Base-by-base conservation (phyloP, 1,140 invertebrate species). In the Dinothrombium tinctorium region DNA sequence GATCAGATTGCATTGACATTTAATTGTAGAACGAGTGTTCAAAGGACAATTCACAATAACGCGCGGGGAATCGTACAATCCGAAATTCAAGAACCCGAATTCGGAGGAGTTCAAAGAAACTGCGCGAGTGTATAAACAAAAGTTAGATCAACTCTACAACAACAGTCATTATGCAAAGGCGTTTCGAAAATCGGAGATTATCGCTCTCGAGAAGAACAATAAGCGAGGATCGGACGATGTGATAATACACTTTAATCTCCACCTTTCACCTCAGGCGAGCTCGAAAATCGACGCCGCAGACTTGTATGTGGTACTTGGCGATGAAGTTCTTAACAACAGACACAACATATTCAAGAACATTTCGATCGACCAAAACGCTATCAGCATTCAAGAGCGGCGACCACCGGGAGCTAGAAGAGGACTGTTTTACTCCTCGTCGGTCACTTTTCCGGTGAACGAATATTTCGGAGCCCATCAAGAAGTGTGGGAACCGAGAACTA, bases 11-110 rank as follows among this genome's bases (percentile, higher is more conserved):
- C 26, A 28, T 8, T 28, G 7, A 8, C n/a, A 28, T 47, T 22
- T 19, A 8, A 40, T 48, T 48, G 12, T 71, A 47, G 75, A 81
- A 56, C 71, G 75, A 53, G 65, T 77, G 3, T 84, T 79, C 55
- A 65, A 76, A 42, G 78, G 72, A 9, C 72, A 71, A 23, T 76
- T 84, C 53, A 64, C 67, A 55, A 66, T 80, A 47, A 59, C 57
- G 42, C 40, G 45, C 31, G 46, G 47, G 42, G 76, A 76, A 47
- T 59, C 63, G 2, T 76, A 71, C 58, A 56, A 53, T n/a, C 51
- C 61, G 39, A 66, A 69, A 35, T 56, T 75, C 41, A 67, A 71
- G 2, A 69, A 76, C 55, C 67, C 72, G 12, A 45, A 50, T 8
- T 50, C 53, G 23, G 23, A 49, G 24, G 59, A 62, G 21, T 77